Conservation (phyloP, 2,113 vertebrate genomes). For the Sterna hirundo region DNA sequence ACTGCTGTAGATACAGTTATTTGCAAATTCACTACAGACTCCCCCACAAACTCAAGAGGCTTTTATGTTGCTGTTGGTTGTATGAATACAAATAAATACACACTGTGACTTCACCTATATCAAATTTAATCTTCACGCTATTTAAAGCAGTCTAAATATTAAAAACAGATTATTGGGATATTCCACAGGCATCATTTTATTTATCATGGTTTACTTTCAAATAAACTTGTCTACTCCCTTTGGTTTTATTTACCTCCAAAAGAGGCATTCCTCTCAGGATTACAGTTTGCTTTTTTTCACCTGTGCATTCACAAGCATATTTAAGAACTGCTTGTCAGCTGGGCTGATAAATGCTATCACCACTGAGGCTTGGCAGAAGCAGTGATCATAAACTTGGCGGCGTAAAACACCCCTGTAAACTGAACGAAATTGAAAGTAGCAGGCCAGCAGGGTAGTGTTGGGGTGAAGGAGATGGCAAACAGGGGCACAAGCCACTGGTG, state of each 20-base stretch:
- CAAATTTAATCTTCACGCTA: background rate
- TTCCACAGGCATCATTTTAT: background rate
- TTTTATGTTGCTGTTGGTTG: background rate
- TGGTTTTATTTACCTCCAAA: background rate
- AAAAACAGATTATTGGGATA: background rate
- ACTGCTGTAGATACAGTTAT: slow-evolving; percentile 13
- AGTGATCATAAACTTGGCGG: background rate
- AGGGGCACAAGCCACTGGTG: background rate
- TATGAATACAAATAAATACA: slow-evolving; percentile 16
- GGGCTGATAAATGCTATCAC: background rate
- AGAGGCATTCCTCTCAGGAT: background rate
- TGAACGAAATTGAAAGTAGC: background rate
- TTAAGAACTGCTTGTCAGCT: background rate
- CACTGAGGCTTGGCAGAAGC: background rate
- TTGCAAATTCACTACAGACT: slow-evolving; percentile 37
- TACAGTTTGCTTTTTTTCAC: background rate
- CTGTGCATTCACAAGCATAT: background rate
- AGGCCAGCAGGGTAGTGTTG: accelerated
- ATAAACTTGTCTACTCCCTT: background rate
- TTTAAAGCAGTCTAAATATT: background rate
- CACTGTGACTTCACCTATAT: slow-evolving; percentile 9
- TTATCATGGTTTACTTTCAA: background rate
- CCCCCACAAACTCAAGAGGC: background rate
- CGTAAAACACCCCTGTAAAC: background rate
- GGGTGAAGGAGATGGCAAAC: background rate